Evolutionary conservation across 2,797 vertebrate genomes (phyloP), one percentile per base, ranked within the genome.

Genomic region (Meriones psammophilus): DNA sequence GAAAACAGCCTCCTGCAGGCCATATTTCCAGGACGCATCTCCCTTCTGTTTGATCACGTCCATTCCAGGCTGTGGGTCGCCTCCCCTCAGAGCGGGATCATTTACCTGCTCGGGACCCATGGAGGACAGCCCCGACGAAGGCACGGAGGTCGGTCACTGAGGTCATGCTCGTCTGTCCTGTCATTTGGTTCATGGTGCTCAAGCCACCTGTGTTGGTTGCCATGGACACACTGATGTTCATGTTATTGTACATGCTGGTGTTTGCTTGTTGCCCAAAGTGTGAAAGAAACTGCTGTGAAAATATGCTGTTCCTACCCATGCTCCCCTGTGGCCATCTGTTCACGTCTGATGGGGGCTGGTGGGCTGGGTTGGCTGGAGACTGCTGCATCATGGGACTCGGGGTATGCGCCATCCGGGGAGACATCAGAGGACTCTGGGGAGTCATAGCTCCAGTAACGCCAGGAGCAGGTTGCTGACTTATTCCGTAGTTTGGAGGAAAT

Each of bases 401-500:
- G 5, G 99, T 98, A 95, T 99, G 99, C 86, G 99, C 98, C 99
- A 99, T 99, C 97, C 99, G 99, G 73, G 99, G 99, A 8, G 99
- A 99, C 98, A 99, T 99, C 98, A 99, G 98, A 39, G 99, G 99
- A 97, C 99, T 99, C 98, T 99, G 99, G 80, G 99, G 99, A 42
- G 99, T 99, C 5, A 99, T 98, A 10, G 99, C 99, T 93, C 99
- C 99, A 79, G 99, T 99, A 58, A 99, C 99, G 95, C 99, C 99
- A 95, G 99, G 99, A 69, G 99, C 99, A 7, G 99, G 98, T 97
- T 99, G 99, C 97, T 99, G 99, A 99, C 98, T 99, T 98, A 99
- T 99, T 99, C 99, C 99, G 98, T 99, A 99, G 99, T 99, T 99
- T 64, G 99, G 99, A 91, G 99, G 99, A 98, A 99, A 99, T 8